Percentiles rank a stretch among this genome's conserved stretches.
phyloP scores from a whole-genome alignment of 92 coral and sea anemone genomes.

The Porites lobata region DNA sequence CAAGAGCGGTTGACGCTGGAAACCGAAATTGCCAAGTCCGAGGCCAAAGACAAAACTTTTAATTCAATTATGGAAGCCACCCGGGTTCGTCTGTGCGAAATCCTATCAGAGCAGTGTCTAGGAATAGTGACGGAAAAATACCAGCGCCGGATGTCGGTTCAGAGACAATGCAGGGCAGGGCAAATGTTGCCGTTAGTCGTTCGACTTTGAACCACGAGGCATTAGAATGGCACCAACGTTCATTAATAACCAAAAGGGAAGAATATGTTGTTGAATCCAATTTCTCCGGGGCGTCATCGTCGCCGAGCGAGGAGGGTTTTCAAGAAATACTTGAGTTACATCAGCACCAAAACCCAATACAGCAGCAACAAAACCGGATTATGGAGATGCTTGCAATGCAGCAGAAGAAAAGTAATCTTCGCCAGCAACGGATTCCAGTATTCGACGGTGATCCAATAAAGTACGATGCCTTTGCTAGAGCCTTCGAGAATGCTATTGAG shows the following conservation, averaged over 20 bases:
- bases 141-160: too few species aligned
- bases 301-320: conserved; percentile 22
- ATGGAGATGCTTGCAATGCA: conserved; percentile 37
- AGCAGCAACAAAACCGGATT: conserved; percentile 55
- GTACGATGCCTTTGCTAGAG: conserved; percentile 39
- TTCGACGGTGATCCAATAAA: conserved; percentile 47
- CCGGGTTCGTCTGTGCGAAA: not conserved
- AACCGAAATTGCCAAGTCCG: conserved; percentile 36
- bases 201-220: conserved; percentile 1
- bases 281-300: conserved; percentile 3
- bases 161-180: not conserved
- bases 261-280: not conserved
- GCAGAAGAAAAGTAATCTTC: conserved; percentile 45
- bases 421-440: conserved; percentile 36
- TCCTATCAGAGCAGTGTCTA: not conserved
- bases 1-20: conserved; percentile 46
- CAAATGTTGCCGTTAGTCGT: not conserved
- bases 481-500: conserved; percentile 53
- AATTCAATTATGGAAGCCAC: conserved; percentile 2
- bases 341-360: conserved; percentile 43
- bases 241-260: not conserved
- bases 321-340: conserved; percentile 40
- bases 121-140: not conserved
- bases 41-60: conserved; percentile 39
- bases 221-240: conserved; percentile 14